Evolutionary conservation across 1,140 invertebrate genomes (phyloP), one percentile per base, ranked within the genome.

Genomic region (Drosophila ogumai): DNA sequence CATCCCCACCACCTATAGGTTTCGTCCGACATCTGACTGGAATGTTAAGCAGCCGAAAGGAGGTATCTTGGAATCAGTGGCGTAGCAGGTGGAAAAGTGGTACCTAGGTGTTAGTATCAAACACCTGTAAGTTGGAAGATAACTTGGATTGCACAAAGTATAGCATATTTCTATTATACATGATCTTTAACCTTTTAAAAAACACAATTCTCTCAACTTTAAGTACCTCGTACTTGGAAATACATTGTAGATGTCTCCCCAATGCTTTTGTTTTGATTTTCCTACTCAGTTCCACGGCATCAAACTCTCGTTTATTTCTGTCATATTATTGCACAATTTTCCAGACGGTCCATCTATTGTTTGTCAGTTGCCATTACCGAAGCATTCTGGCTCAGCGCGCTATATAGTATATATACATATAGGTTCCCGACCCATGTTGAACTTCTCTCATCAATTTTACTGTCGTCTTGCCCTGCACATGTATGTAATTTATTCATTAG

Each of bases 401-500:
- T 32, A 50, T 31, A 75, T 10, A 44, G 7, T n/a, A 46, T 38
- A 56, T 6, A 54, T 9, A 77, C 66, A 31, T 44, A 36, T 38
- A 36, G 28, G 73, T 50, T 79, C 67, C 67, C 44, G 73, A 46
- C 59, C 44, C 46, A 67, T 49, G 61, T 65, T 82, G 68, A 82
- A 78, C 79, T 82, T 63, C 63, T 54, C 50, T 78, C 68, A 75
- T 66, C 66, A 79, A 73, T 75, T 78, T 38, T 34, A 65, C 43
- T 56, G 59, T 54, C 46, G 59, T 57, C 46, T 64, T 77, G 19
- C 58, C 60, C 31, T 60, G 59, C 41, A 50, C 58, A 38, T 44
- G 64, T 65, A 38, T 40, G 64, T 79, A 79, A 86, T 82, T 86
- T 86, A 81, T 86, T 86, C 82, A 86, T 86, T 79, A 68, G 59